These are phyloP conservation scores for Caerostris extrusa DNA, from an alignment of 1,140 invertebrate genomes.

Conservation along the genomic window DNA sequence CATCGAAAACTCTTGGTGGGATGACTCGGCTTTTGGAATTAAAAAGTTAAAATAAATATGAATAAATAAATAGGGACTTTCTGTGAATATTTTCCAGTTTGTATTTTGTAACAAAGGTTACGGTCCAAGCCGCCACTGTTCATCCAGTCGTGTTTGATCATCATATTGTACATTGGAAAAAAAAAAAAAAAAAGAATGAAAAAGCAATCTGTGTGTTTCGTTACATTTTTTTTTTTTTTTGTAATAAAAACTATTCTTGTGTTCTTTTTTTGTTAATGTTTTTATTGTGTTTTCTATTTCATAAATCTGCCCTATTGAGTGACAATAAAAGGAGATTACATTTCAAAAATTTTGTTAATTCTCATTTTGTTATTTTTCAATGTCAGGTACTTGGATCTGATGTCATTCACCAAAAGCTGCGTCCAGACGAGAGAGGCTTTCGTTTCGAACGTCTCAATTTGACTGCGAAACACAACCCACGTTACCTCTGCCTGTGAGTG, in stretches of 20 bases:
- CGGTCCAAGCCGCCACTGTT: constrained; percentile 17
- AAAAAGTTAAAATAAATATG: neutral
- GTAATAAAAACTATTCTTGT: constrained; percentile 33
- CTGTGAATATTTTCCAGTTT: neutral
- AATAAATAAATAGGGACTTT: constrained; percentile 28
- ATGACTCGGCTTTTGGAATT: neutral
- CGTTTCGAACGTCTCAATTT: too few relatives aligned
- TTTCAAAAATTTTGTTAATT: too few relatives aligned
- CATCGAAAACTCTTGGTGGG: neutral
- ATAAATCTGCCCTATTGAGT: too few relatives aligned
- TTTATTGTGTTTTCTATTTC: too few relatives aligned
- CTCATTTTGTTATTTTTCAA: too few relatives aligned
- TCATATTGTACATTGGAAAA: constrained; percentile 52
- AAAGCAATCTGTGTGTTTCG: constrained; percentile 9
- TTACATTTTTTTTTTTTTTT: constrained; percentile 34
- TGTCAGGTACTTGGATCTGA: too few relatives aligned
- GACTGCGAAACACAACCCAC: too few relatives aligned
- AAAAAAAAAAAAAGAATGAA: constrained; percentile 1
- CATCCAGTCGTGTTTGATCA: constrained; percentile 1
- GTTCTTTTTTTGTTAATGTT: neutral
- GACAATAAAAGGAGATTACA: too few relatives aligned
- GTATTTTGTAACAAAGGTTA: constrained; percentile 8
- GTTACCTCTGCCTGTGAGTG: too few relatives aligned
- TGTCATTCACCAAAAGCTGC: too few relatives aligned
- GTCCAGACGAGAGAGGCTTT: too few relatives aligned